These are phyloP conservation scores for Tenualosa thibaudeaui DNA, from an alignment of 2,797 vertebrate genomes.

Conservation along the genomic window DNA sequence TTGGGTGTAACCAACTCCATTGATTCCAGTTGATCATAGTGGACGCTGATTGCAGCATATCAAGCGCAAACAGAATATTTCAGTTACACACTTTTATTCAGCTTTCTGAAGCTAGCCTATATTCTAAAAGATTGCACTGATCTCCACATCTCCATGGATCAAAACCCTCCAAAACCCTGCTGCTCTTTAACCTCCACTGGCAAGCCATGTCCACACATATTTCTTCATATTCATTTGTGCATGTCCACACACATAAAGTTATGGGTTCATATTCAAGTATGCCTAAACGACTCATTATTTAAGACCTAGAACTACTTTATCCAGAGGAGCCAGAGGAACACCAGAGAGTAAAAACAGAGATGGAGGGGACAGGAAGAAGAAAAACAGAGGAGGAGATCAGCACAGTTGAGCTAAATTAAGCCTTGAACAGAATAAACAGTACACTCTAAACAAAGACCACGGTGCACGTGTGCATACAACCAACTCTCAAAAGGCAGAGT, in stretches of 20 bases:
- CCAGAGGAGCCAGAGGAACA: background rate
- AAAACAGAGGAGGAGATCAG: constrained; percentile 7
- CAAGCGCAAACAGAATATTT: too few relatives aligned
- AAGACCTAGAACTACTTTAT: too few relatives aligned
- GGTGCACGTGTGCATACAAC: constrained; percentile 24
- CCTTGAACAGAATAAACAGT: constrained; percentile 45
- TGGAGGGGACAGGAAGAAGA: background rate
- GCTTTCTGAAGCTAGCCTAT: background rate
- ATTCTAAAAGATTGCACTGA: background rate
- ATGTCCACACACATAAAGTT: too few relatives aligned
- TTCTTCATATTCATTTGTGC: too few relatives aligned
- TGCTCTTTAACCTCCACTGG: too few relatives aligned
- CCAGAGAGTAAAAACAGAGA: background rate
- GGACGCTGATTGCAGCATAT: too few relatives aligned
- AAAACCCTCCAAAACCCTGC: background rate
- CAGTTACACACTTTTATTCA: background rate
- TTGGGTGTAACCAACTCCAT: too few relatives aligned
- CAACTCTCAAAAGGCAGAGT: background rate
- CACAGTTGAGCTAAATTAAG: constrained; percentile 24
- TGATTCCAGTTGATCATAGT: too few relatives aligned
- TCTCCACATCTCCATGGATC: background rate
- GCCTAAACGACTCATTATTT: too few relatives aligned
- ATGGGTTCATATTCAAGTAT: too few relatives aligned
- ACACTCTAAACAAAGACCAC: constrained; percentile 20
- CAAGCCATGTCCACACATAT: too few relatives aligned